A percentile compares a stretch with the other conserved stretches of the same genome.
These are phyloP conservation scores for Acrocephalus arundinaceus DNA, from an alignment of 2,113 vertebrate genomes.

Conservation along the genomic window DNA sequence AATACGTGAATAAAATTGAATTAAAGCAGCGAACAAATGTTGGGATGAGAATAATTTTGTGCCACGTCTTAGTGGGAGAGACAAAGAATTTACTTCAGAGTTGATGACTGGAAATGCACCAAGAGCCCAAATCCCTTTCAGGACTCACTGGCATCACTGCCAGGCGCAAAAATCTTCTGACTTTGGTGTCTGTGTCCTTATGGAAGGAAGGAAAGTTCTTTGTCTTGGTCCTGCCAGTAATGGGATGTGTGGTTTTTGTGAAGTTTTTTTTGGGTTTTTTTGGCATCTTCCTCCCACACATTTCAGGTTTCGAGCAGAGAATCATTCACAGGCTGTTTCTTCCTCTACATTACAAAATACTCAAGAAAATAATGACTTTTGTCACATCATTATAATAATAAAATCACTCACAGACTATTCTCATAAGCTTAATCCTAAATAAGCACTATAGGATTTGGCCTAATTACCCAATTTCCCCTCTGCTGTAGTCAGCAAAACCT, in stretches of 20 bases:
- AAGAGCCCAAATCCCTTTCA: neutral
- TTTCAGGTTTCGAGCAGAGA: neutral
- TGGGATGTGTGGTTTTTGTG: neutral
- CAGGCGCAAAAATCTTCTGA: neutral
- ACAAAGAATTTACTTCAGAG: neutral
- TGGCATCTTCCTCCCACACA: neutral
- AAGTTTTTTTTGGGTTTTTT: neutral
- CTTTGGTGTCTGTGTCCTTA: neutral
- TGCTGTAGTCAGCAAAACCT: neutral
- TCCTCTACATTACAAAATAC: neutral
- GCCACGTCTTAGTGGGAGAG: neutral
- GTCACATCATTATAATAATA: neutral
- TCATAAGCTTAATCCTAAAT: neutral
- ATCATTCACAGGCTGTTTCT: neutral
- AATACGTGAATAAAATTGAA: conserved; percentile 17
- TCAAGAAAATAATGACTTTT: neutral
- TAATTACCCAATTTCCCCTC: conserved; percentile 4
- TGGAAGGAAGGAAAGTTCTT: neutral
- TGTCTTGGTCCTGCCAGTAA: neutral
- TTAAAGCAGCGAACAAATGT: neutral
- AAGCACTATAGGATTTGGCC: neutral
- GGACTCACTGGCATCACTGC: neutral
- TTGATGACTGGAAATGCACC: neutral
- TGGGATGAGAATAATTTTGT: neutral
- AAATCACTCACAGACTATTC: neutral